Evolutionary conservation across 2,888 invertebrate genomes (phyloP).

Genomic region (Drosophila affinis): DNA sequence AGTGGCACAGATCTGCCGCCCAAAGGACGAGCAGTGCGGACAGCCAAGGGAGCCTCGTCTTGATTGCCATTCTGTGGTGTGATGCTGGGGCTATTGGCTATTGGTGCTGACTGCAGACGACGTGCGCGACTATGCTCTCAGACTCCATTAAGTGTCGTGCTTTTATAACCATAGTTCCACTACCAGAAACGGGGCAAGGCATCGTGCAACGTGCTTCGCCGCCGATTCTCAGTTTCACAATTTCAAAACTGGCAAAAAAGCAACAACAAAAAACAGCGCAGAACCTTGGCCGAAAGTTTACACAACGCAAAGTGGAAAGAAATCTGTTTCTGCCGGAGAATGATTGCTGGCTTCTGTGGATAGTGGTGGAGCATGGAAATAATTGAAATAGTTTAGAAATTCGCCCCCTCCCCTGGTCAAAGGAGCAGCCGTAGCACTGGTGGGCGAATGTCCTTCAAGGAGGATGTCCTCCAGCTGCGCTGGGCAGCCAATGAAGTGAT

Average conservation of each 20-base stretch:
- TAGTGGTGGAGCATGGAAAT: slow-evolving; percentile 40
- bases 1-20: slow-evolving; percentile 5
- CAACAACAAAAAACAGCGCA: slow-evolving; percentile 8
- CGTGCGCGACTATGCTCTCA: slow-evolving; percentile 35
- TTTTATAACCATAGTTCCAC: slow-evolving; percentile 53
- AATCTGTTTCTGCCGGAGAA: not conserved
- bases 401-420: not conserved
- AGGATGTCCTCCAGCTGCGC: not conserved
- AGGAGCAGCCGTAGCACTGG: too few relatives aligned
- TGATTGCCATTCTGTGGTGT: slow-evolving; percentile 13
- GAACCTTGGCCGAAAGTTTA: slow-evolving; percentile 54
- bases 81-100: slow-evolving; percentile 6
- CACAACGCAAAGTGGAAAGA: not conserved
- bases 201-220: slow-evolving; percentile 59
- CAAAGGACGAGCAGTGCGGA: slow-evolving; percentile 31
- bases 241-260: slow-evolving; percentile 26
- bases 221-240: slow-evolving; percentile 52
- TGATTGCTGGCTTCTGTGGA: slow-evolving; percentile 4
- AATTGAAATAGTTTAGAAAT: slow-evolving; percentile 54
- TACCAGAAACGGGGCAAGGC: slow-evolving; percentile 15
- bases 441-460: not conserved
- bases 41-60: slow-evolving; percentile 44
- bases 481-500: slow-evolving; percentile 17
- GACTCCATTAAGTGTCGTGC: slow-evolving; percentile 33
- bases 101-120: slow-evolving; percentile 3